These are phyloP conservation scores for Hyperopisus bebe DNA, from an alignment of 2,113 vertebrate genomes.

Conservation along the genomic window DNA sequence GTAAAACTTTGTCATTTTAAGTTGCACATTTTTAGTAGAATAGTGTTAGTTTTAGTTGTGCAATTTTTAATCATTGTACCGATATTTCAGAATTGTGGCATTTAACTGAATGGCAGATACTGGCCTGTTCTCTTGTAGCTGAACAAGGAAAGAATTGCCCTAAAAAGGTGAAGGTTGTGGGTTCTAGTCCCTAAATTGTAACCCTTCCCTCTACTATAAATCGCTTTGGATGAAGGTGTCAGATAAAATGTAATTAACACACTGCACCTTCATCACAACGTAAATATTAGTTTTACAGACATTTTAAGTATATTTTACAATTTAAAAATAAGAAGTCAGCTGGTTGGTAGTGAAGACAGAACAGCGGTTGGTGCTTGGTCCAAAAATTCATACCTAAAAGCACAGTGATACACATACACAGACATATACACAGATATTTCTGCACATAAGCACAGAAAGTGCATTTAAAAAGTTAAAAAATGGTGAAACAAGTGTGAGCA, in stretches of 20 bases:
- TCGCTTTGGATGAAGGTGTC: background rate
- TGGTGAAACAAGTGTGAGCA: background rate
- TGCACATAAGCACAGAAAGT: background rate
- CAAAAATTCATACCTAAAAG: background rate
- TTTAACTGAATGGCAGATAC: background rate
- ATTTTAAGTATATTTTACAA: background rate
- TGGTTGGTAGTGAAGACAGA: background rate
- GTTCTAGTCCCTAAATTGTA: background rate
- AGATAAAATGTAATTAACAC: background rate
- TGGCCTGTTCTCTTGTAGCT: background rate
- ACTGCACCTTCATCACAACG: background rate
- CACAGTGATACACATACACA: background rate
- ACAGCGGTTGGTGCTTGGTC: background rate
- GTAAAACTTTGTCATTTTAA: background rate
- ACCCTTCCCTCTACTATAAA: background rate
- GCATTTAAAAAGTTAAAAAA: background rate
- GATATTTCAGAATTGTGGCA: background rate
- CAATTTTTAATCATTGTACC: background rate
- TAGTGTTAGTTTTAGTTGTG: background rate
- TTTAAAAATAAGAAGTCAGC: background rate
- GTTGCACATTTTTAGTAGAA: background rate
- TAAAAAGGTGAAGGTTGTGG: background rate
- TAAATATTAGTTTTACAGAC: background rate
- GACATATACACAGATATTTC: background rate
- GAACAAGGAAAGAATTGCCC: background rate